Evolutionary conservation across 2,888 invertebrate genomes (phyloP).

Genomic region (Antheraea assamensis): DNA sequence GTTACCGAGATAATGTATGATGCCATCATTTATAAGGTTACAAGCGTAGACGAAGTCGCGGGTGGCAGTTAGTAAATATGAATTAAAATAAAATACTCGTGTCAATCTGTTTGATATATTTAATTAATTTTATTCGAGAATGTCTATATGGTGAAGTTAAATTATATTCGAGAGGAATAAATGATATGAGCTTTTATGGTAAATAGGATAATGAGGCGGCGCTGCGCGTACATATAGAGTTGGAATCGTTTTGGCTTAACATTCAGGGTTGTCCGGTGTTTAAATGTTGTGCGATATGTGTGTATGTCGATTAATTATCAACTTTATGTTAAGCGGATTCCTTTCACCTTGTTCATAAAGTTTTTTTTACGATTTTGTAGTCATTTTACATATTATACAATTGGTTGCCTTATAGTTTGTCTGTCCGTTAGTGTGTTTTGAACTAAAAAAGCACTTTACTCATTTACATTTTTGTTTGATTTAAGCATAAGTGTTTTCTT

Average conservation of each 20-base stretch:
- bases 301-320: neutral
- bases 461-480: too few species aligned
- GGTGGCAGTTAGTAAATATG: too few species aligned
- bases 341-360: neutral
- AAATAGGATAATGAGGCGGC: slow-evolving; percentile 19
- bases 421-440: too few species aligned
- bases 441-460: too few species aligned
- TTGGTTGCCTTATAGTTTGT: too few species aligned
- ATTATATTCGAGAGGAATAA: slow-evolving; percentile 14
- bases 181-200: slow-evolving; percentile 18
- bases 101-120: neutral
- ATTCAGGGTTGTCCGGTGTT: slow-evolving; percentile 2
- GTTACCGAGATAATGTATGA: too few species aligned
- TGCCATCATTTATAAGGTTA: too few species aligned
- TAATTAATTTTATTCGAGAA: neutral
- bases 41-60: neutral
- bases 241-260: neutral
- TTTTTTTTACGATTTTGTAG: neutral
- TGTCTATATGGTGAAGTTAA: neutral
- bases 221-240: neutral
- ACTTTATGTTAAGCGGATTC: neutral
- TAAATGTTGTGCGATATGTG: neutral
- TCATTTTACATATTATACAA: too few species aligned
- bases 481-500: neutral
- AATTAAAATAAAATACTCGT: neutral